Evolutionary conservation across 92 coral and sea anemone species (phyloP), one percentile per base, ranked within the genome.

Genomic region (Parazoanthus swiftii): DNA sequence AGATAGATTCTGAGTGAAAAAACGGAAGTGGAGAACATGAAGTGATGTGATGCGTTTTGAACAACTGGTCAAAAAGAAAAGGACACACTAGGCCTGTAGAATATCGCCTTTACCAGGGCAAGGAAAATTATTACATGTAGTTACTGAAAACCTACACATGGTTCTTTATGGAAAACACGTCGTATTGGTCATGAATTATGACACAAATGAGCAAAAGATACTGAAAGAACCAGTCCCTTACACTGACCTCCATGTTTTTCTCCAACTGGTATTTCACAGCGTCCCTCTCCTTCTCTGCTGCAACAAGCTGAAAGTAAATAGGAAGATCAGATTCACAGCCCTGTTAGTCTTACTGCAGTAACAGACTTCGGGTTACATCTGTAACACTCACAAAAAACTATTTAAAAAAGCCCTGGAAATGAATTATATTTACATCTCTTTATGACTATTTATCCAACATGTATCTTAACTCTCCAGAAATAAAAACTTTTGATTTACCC

Each of bases 281-380:
- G 82, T 95, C 94, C 81, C 98, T 86, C 13, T 94, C 96, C 77
- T 86, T 90, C 81, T 95, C 98, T 37, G 96, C 96, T 36, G 90
- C 54, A 46, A 93, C 88, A 51, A 95, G 91, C 98, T 95, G 76
- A 35, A 86, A 89, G 81, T 16, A 46, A 76, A 23, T 38, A 23
- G 11, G 81, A 46, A 25, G 8, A 26, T 51, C 3, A 46, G 82
- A 36, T 43, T 6, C 70, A 63, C 6, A 63, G 70, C 6, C 70
- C 66, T 20, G 66, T 58, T 58, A 23, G 23, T 14, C 8, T 3
- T 23, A 63, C 1, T 23, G 15, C 70, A 7, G 9, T 20, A 63
- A 63, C 3, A 54, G 59, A 54, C 59, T 54, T 54, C 20, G 14
- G 59, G 4, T 54, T 54, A 54, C 59, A 54, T 54, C 9, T 54